phyloP scores from a whole-genome alignment of 2,888 invertebrate genomes.

The Acanthopleura granulata region DNA sequence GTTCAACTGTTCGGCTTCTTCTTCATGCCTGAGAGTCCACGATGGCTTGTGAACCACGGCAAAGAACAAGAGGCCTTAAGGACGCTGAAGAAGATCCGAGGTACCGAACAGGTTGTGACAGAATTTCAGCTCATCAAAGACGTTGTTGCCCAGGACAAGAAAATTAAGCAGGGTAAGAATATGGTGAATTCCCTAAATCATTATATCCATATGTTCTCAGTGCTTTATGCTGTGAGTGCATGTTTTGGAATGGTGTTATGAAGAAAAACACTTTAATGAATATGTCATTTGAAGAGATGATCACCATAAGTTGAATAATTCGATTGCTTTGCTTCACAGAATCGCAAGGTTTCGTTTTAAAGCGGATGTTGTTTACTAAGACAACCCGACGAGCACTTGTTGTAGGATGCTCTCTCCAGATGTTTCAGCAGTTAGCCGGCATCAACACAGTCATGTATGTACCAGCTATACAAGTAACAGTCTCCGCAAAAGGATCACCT shows the following conservation, averaged over 20 bases:
- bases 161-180: not conserved
- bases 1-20: constrained; percentile 72
- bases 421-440: constrained; percentile 73
- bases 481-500: too few species aligned
- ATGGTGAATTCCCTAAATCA: too few species aligned
- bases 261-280: too few species aligned
- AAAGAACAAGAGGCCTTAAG: constrained; percentile 41
- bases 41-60: constrained; percentile 46
- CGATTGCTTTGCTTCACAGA: too few species aligned
- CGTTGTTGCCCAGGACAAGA: not conserved
- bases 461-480: not conserved
- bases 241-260: too few species aligned
- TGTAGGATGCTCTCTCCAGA: constrained; percentile 72
- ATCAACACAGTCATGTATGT: constrained; percentile 73
- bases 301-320: too few species aligned
- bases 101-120: not conserved
- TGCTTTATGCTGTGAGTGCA: too few species aligned
- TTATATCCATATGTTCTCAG: too few species aligned
- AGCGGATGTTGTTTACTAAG: constrained; percentile 61
- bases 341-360: not conserved
- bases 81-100: not conserved
- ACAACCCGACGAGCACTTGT: constrained; percentile 70
- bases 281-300: too few species aligned
- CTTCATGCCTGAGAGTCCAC: constrained; percentile 72
- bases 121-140: not conserved